Base-by-base conservation (phyloP, 2,888 invertebrate genomes). In the Chrysotoxum bicinctum region DNA sequence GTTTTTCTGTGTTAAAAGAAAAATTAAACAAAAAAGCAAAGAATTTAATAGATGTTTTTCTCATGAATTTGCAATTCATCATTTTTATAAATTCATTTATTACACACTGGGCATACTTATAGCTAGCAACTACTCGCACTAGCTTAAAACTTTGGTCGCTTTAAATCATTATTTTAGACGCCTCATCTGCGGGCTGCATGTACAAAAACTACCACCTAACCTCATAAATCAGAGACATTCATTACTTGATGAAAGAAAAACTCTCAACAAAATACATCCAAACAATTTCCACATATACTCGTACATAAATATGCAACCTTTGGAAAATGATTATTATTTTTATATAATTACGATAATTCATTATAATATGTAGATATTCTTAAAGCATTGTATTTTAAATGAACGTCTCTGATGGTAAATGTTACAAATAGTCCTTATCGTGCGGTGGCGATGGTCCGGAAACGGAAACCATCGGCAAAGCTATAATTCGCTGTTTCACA, bases 391-490 rank as follows among this genome's bases (percentile, higher is more conserved):
- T 58, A 50, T 81, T 87, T 92, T 92, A 92, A 89, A 92, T 92
- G 90, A 92, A 92, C 90, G 92, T 92, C 90, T 92, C 91, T 90
- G 92, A 90, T 87, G 90, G 90, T 91, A 92, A 91, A 90, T 91
- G 91, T 91, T 92, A 92, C 92, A 92, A 92, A 79, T 91, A 90
- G 74, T 92, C 92, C 77, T 91, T 95, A 88, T 96, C 96, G 88
- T 95, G 95, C 14, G 96, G 95, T 37, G 96, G 96, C 19, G 96
- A 96, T 0, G 96, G 96, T n/a, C 95, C 96, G 12, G 96, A 96
- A 32, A 96, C 94, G 26, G 96, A 96, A 7, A 96, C 93, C 88
- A 96, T 96, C 60, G 96, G 96, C 88, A 96, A 92, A 73, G 90
- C 89, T 70, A 89, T 89, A 69, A 87, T 88, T 88, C 87, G 90